Evolutionary conservation across 1,140 invertebrate genomes (phyloP), one percentile per base, ranked within the genome.

Genomic region (Planococcus citri): DNA sequence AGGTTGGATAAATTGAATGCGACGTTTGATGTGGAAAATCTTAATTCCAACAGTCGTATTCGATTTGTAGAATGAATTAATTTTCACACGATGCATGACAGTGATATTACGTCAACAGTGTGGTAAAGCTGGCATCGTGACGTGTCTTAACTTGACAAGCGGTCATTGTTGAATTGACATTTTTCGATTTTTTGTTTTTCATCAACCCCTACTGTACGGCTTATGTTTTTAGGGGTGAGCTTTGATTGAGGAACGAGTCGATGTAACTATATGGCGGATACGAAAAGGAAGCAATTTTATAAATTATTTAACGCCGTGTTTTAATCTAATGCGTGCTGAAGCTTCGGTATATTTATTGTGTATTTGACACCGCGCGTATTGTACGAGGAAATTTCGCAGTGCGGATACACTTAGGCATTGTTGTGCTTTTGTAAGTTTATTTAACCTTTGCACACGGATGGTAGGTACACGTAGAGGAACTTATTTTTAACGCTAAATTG

Each of bases 401-500:
- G 41, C 41, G 41, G 6, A 51, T 33, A 3, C 29, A 33, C 29
- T 33, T 33, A 33, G n/a, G n/a, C n/a, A n/a, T n/a, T n/a, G n/a
- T 33, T 51, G 41, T n/a, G 41, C 41, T 51, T 51, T 51, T 51
- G 41, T 51, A 20, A n/a, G 41, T 51, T 51, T 51, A 51, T 51
- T 51, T 51, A 17, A 51, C 12, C 12, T 20, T 51, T n/a, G 17
- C 41, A n/a, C 41, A 51, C 12, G n/a, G n/a, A n/a, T n/a, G n/a
- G n/a, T n/a, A n/a, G n/a, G n/a, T 51, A n/a, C 41, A 51, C 41
- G 6, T 51, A 51, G 17, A 51, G 17, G 41, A 3, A 20, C 41
- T 51, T 17, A n/a, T 51, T 51, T 51, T 51, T 51, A 51, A 51
- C 41, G 41, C 41, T n/a, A 51, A 51, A 51, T 51, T 51, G 41